Percentiles rank a stretch among this genome's conserved stretches.
Evolutionary conservation across 2,113 vertebrate species (phyloP).

Genomic region (Heterotilapia buettikoferi): DNA sequence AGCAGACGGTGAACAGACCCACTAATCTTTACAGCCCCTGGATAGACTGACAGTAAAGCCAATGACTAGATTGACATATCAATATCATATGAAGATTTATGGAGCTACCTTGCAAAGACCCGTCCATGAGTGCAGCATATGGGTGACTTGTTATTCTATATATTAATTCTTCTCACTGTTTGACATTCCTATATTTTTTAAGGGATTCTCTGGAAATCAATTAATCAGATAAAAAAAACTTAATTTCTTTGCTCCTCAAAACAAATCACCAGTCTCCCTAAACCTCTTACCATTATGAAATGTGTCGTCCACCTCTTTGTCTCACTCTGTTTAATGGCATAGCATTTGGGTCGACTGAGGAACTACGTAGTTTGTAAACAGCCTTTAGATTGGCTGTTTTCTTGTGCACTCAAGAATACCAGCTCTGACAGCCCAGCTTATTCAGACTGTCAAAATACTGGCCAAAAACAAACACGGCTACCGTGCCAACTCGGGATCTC

Average conservation of each 20-base stretch:
- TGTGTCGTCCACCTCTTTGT: not conserved
- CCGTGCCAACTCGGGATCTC: conserved; percentile 26
- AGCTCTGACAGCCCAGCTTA: conserved; percentile 15
- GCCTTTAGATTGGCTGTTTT: conserved; percentile 37
- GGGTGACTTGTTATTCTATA: not conserved
- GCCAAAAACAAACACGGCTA: conserved; percentile 26
- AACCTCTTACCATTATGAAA: not conserved
- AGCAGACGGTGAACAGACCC: conserved; percentile 51
- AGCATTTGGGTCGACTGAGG: conserved; percentile 35
- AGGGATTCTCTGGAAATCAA: not conserved
- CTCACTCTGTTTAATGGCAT: not conserved
- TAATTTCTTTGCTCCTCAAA: not conserved
- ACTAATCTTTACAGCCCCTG: conserved; percentile 65
- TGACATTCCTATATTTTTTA: not conserved
- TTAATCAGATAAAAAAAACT: not conserved
- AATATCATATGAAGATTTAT: conserved; percentile 61
- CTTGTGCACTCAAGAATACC: conserved; percentile 40
- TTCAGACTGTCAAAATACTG: conserved; percentile 52
- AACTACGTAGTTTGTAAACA: conserved; percentile 24
- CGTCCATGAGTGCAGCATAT: not conserved
- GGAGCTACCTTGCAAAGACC: not conserved
- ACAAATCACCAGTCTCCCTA: not conserved
- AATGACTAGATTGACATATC: conserved; percentile 62
- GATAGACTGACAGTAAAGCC: conserved; percentile 59
- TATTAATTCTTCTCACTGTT: not conserved